Base-by-base conservation (phyloP, 2,888 invertebrate genomes). In the Tachystola acroxantha region DNA sequence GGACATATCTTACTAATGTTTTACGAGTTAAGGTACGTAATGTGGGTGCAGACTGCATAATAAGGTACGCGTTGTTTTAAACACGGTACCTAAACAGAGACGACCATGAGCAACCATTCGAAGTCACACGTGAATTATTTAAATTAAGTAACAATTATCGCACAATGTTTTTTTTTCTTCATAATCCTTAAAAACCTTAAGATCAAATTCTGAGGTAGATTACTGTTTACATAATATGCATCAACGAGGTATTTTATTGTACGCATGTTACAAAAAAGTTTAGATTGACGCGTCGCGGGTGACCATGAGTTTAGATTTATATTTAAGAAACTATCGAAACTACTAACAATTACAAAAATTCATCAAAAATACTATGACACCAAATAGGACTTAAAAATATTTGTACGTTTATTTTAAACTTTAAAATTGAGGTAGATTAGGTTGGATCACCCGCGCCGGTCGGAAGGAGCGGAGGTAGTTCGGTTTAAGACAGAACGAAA, bases 131-230 rank as follows among this genome's bases (percentile, higher is more conserved):
- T 68, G 69, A 74, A 60, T 52, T 57, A 34, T 66, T 71, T 74
- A 74, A 76, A 75, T 84, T 85, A 85, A 85, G 85, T 85, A 82
- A 84, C 84, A 81, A 79, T 77, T 71, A 80, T 82, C 81, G 80
- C 75, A 78, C 77, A 74, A 14, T 33, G 20, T 7, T 32, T 7
- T 19, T 34, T 70, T 77, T 68, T 20, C 68, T 78, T 67, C 49
- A 65, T 77, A 61, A 78, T 73, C 72, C 72, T 80, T 78, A 79
- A 73, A 75, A 80, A 73, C 74, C 82, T 81, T 85, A 85, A 85
- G 82, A 85, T 86, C 84, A 84, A 82, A 67, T 76, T 77, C 62
- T 84, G 85, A 86, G 85, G 85, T 86, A 86, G 85, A 81, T 65
- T 72, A 71, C 63, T 69, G 76, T 61, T 80, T 79, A 78, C 72